phyloP scores from a whole-genome alignment of 92 coral and sea anemone species.

The Heliopora coerulea region DNA sequence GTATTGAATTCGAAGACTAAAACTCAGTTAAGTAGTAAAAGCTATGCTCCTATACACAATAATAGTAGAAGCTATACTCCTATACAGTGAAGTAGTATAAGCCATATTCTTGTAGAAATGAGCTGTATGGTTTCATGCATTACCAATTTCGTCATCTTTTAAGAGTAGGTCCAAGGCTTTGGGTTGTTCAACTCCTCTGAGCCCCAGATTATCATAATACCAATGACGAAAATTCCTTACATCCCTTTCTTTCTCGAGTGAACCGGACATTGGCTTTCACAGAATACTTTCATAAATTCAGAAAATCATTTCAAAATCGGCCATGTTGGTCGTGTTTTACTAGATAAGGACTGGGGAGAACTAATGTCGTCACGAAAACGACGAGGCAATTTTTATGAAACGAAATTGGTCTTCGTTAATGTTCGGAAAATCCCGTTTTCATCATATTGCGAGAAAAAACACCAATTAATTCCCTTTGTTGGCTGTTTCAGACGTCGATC shows the following conservation, averaged over 20 bases:
- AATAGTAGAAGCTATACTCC: too few species aligned
- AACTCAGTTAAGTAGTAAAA: too few species aligned
- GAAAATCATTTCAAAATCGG: background rate
- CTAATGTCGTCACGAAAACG: too few species aligned
- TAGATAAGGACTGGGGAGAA: too few species aligned
- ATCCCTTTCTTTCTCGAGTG: constrained; percentile 41
- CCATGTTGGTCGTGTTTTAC: background rate
- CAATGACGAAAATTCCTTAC: constrained; percentile 89
- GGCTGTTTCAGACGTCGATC: background rate
- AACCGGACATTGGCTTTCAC: constrained; percentile 23
- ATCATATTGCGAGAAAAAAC: constrained; percentile 26
- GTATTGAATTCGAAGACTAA: too few species aligned
- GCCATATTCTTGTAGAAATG: too few species aligned
- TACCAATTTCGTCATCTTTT: constrained; percentile 91
- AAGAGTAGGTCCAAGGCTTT: constrained; percentile 87
- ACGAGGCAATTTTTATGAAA: background rate
- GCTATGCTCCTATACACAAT: too few species aligned
- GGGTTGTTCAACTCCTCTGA: constrained; percentile 88
- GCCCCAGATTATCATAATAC: constrained; percentile 90
- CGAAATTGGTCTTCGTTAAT: background rate
- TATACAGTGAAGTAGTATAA: too few species aligned
- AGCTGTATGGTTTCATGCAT: background rate
- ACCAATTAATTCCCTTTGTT: background rate
- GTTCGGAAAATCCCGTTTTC: constrained; percentile 30
- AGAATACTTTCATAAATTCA: too few species aligned